These are phyloP conservation scores for Xylocopa sonorina DNA, from an alignment of 1,140 invertebrate species.

Conservation along the genomic window DNA sequence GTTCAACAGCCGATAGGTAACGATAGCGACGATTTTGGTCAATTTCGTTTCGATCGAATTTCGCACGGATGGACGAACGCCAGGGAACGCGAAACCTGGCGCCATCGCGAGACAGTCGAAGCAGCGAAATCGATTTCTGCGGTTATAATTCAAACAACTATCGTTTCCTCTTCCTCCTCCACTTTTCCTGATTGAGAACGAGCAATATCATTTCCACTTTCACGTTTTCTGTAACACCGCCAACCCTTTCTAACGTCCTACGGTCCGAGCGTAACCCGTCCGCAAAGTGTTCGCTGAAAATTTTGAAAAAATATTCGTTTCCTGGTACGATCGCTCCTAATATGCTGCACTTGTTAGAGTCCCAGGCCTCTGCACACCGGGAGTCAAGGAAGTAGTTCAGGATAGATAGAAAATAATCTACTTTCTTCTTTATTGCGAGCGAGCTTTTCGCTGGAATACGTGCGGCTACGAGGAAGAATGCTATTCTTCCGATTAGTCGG, in stretches of 20 bases:
- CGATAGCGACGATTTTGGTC: slow-evolving; percentile 1
- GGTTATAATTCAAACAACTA: not conserved
- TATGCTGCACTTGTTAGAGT: no score
- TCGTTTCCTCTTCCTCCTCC: not conserved
- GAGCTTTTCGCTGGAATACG: not conserved
- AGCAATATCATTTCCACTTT: no score
- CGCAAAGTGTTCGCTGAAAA: no score
- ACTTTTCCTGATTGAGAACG: not conserved
- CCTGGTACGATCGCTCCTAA: no score
- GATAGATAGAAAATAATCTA: not conserved
- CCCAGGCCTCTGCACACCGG: no score
- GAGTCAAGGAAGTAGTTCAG: no score
- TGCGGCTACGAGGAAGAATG: not conserved
- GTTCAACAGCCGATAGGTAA: not conserved
- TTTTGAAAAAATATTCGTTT: no score
- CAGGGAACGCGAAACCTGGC: not conserved
- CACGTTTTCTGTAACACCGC: no score
- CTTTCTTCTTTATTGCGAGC: not conserved
- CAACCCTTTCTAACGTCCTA: no score
- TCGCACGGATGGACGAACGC: not conserved
- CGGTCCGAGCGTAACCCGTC: no score
- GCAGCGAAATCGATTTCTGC: slow-evolving; percentile 1
- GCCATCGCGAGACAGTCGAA: no score
- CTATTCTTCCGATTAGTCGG: not conserved
- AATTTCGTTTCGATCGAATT: slow-evolving; percentile 14